Base-by-base conservation (phyloP, 37 sponge, comb jelly and placozoan genomes). In the Geodia barretti region DNA sequence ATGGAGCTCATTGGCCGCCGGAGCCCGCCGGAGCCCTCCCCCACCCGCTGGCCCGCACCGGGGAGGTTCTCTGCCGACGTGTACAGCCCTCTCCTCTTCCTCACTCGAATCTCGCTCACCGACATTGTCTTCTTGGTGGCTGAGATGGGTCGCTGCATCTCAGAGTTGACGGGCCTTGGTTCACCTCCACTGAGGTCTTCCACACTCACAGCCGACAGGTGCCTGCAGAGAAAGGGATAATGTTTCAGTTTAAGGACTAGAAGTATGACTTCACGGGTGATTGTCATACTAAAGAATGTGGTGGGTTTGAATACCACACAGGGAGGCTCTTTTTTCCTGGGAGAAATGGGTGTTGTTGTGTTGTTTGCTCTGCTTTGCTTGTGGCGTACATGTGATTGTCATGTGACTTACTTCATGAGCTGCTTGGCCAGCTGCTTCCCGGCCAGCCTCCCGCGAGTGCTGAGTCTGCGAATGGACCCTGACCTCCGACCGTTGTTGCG, bases 371-470 rank as follows among this genome's bases (percentile, higher is more conserved):
- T n/a, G n/a, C n/a, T n/a, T n/a, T n/a, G n/a, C n/a, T 20, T 19
- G 19, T 20, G 17, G 60, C 19, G 19, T 19, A 26, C 65, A 64
- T 26, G 20, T 23, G 25, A 26, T 23, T 5, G n/a, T 29, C 5
- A 29, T 4, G 39, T 36, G 2, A 20, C 81, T 72, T 38, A 82
- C 82, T 60, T 82, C 74, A 63, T 82, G 33, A 82, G 64, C 7
- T 33, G 54, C 14, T 47, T 20, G 59, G 58, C n/a, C 21, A 73
- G 3, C 32, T 61, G 37, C 28, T 73, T 36, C 1, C 61, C 30
- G 9, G 71, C 39, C 40, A 33, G 14, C 34, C 69, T 24, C 41
- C 21, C n/a, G 3, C 43, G 37, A 26, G 24, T 72, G 73, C 19
- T 23, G 58, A 43, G 17, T 23, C 25, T 30, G 21, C 76, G 34